phyloP scores from a whole-genome alignment of 2,113 vertebrate genomes.

The Hymenochirus boettgeri region DNA sequence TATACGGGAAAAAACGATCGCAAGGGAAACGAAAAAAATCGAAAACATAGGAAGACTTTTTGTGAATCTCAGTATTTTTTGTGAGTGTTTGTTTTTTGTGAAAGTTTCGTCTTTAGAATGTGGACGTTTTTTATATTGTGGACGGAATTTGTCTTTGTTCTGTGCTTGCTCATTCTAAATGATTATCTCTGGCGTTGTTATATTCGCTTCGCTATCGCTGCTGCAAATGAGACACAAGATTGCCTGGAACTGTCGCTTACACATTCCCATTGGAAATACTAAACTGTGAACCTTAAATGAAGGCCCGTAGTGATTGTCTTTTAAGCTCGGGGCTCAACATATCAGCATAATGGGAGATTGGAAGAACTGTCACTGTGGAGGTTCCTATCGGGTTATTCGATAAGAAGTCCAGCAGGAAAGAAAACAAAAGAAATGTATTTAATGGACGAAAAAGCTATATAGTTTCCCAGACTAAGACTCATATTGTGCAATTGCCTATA shows the following conservation, averaged over 20 bases:
- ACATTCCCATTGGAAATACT: constrained; percentile 34
- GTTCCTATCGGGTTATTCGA: no score
- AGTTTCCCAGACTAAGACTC: background rate
- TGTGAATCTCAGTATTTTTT: constrained; percentile 12
- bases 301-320: constrained; percentile 29
- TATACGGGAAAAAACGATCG: background rate
- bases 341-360: constrained; percentile 20
- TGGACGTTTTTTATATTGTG: constrained; percentile 15
- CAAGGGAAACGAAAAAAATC: background rate
- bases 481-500: background rate
- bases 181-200: constrained; percentile 25
- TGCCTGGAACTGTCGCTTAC: background rate
- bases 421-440: constrained; percentile 21
- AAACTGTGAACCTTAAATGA: constrained; percentile 36
- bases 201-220: constrained; percentile 25
- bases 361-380: background rate
- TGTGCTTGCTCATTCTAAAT: constrained; percentile 13
- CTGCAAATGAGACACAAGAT: constrained; percentile 19
- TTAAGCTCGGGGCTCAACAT: constrained; percentile 22
- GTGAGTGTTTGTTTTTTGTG: background rate
- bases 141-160: background rate
- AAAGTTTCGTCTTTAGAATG: background rate
- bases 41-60: no score
- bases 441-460: constrained; percentile 20
- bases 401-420: background rate